These are phyloP conservation scores for Daboia siamensis DNA, from an alignment of 2,113 vertebrate species.

Conservation along the genomic window DNA sequence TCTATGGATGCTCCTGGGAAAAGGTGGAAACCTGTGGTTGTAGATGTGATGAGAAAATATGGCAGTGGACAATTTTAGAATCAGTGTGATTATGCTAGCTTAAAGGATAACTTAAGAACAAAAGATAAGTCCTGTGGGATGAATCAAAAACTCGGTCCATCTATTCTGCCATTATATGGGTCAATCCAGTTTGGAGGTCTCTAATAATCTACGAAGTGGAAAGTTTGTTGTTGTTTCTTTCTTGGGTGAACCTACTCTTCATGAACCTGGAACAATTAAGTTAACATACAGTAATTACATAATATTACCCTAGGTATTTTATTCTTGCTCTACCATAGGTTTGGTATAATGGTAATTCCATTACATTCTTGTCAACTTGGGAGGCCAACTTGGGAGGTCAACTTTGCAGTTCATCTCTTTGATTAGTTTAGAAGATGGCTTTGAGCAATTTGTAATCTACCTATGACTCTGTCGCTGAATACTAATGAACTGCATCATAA, in stretches of 20 bases:
- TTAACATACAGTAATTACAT: not conserved
- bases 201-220: not conserved
- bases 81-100: not conserved
- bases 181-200: not conserved
- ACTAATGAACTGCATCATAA: not conserved
- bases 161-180: not conserved
- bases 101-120: not conserved
- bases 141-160: not conserved
- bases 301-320: not conserved
- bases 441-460: not conserved
- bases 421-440: not conserved
- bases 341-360: not conserved
- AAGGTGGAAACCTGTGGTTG: not conserved
- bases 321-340: not conserved
- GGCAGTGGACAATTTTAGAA: not conserved
- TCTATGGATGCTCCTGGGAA: not conserved
- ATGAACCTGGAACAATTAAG: not conserved
- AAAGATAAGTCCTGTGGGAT: not conserved
- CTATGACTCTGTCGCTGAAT: not conserved
- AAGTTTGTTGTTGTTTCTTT: not conserved
- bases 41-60: not conserved
- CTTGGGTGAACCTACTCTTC: not conserved
- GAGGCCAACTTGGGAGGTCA: conserved; percentile 19
- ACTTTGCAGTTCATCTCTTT: not conserved
- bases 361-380: not conserved